These are phyloP conservation scores for Odontomyia ornata DNA, from an alignment of 2,888 invertebrate genomes.

Conservation along the genomic window DNA sequence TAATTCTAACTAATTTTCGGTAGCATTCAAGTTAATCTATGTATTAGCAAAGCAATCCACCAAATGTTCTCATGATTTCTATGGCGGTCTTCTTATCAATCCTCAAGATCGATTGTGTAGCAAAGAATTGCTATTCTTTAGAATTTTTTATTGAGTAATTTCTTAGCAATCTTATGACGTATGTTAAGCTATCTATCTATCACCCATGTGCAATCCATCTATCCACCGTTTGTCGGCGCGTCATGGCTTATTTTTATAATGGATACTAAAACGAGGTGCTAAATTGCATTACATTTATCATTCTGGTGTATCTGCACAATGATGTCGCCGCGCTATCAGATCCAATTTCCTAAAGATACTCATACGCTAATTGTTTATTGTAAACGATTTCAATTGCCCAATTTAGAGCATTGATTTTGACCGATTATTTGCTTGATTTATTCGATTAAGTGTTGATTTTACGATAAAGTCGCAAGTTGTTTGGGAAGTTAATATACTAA, in stretches of 20 bases:
- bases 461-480: background rate
- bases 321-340: background rate
- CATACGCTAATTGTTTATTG: conserved; percentile 6
- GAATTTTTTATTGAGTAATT: no score
- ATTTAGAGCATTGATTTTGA: conserved; percentile 28
- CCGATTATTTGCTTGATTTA: background rate
- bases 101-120: no score
- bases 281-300: no score
- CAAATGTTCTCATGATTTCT: no score
- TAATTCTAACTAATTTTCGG: no score
- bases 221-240: background rate
- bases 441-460: background rate
- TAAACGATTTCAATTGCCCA: conserved; percentile 26
- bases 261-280: background rate
- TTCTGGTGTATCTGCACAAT: background rate
- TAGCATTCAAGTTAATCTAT: no score
- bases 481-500: background rate
- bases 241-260: background rate
- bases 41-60: no score
- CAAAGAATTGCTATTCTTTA: no score
- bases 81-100: no score
- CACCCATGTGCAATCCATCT: background rate
- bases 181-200: no score
- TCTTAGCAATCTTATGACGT: no score
- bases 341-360: background rate